phyloP scores from a whole-genome alignment of 2,888 invertebrate genomes.

The Ectemnius cavifrons region DNA sequence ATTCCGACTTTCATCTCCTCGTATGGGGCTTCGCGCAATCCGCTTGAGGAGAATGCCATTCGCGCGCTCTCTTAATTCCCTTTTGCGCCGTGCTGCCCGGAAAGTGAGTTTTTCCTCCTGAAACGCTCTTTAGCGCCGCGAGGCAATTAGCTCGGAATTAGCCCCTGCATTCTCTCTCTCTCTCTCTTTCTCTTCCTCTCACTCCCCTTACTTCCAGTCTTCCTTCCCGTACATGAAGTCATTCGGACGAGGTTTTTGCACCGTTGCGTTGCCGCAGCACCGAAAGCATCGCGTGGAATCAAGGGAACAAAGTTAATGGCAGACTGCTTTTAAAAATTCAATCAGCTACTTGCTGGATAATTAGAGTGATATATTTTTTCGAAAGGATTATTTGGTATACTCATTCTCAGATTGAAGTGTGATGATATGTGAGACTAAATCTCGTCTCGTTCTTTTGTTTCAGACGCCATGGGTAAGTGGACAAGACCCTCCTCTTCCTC shows the following conservation, averaged over 20 bases:
- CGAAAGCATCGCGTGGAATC: slow-evolving; percentile 15
- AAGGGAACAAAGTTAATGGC: slow-evolving; percentile 19
- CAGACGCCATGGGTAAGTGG: slow-evolving; percentile 91
- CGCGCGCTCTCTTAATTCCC: slow-evolving; percentile 50
- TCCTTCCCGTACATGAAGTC: slow-evolving; percentile 41
- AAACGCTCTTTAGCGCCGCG: slow-evolving; percentile 56
- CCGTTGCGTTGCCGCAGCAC: background rate
- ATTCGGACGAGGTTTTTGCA: slow-evolving; percentile 40
- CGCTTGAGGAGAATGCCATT: slow-evolving; percentile 52
- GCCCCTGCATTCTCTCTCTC: slow-evolving; percentile 37
- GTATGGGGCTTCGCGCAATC: slow-evolving; percentile 32
- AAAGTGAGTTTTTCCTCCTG: slow-evolving; percentile 54
- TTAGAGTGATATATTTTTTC: background rate
- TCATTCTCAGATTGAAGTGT: background rate
- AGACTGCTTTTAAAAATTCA: background rate
- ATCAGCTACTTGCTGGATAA: background rate
- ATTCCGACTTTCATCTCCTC: slow-evolving; percentile 41
- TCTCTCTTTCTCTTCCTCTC: background rate
- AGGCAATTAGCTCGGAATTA: slow-evolving; percentile 61
- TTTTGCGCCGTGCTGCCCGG: slow-evolving; percentile 39
- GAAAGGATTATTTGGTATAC: background rate
- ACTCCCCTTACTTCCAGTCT: slow-evolving; percentile 15
- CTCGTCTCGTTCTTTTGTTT: slow-evolving; percentile 80
- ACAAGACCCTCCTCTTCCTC: slow-evolving; percentile 38
- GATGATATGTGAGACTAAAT: slow-evolving; percentile 20